A percentile compares a stretch with the other conserved stretches of the same genome.
Evolutionary conservation across 2,797 vertebrate genomes (phyloP).

Genomic region (Anas bernieri): DNA sequence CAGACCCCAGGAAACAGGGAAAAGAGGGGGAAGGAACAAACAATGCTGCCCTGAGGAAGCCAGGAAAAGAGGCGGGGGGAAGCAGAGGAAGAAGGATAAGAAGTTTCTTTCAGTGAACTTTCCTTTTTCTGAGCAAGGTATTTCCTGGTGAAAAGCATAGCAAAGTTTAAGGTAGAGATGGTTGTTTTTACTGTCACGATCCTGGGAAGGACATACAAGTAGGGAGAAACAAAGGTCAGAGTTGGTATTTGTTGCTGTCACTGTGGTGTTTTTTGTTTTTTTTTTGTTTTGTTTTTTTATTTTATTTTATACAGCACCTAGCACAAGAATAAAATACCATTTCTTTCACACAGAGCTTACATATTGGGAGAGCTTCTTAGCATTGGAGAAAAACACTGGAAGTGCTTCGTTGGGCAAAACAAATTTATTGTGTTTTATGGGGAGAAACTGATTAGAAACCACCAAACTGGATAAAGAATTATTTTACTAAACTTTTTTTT

Average conservation of each 20-base stretch:
- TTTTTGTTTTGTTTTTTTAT: neutral
- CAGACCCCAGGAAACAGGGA: neutral
- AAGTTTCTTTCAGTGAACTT: neutral
- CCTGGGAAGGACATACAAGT: neutral
- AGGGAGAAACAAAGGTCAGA: neutral
- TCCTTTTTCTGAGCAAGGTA: neutral
- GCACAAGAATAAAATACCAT: neutral
- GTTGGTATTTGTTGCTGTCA: neutral
- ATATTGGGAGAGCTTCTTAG: neutral
- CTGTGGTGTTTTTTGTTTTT: too few species aligned
- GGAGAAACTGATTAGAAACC: neutral
- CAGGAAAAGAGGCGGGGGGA: neutral
- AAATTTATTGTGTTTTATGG: neutral
- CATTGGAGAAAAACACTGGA: rapidly evolving
- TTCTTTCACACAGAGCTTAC: neutral
- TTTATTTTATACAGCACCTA: neutral
- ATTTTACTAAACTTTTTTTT: neutral
- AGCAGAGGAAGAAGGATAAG: neutral
- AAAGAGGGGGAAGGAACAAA: rapidly evolving
- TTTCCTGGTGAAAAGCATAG: neutral
- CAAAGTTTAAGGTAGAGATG: neutral
- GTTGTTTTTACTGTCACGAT: neutral
- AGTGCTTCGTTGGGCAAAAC: neutral
- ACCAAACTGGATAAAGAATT: neutral
- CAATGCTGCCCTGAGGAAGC: neutral